Base-by-base conservation (phyloP, 2,888 invertebrate genomes). In the Eristalinus sepulchralis region DNA sequence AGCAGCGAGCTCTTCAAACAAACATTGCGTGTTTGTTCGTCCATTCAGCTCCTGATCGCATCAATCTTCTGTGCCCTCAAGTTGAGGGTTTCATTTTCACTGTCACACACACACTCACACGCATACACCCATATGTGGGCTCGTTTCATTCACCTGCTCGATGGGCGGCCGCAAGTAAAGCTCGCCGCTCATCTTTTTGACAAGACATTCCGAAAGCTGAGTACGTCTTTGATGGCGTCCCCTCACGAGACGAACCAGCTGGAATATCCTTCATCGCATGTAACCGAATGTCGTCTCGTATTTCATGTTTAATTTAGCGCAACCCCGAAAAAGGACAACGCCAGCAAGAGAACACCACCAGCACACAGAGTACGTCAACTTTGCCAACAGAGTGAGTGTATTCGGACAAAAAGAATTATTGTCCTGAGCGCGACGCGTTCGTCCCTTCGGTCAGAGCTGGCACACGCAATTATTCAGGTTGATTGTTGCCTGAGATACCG, bases 1-100 rank as follows among this genome's bases (percentile, higher is more conserved):
- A 82, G 70, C 82, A 85, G 68, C 67, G 17, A 4, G n/a, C 9
- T 8, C 62, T 72, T 27, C 64, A 67, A 75, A 71, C 86, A 86
- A 82, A 83, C 75, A 71, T 86, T 86, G 86, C 86, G 86, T 86
- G 86, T 86, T 86, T 86, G 86, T 83, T 75, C 75, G 78, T 83
- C 75, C 79, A 86, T 86, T 86, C 86, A 83, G 71, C 71, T 86
- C 70, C 66, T 79, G 83, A 86, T 86, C 86, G 75, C 86, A 86
- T 86, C 86, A 86, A 86, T 86, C 86, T 86, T 66, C 73, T 72
- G 24, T 57, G 57, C 77, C 78, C 71, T 13, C 47, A 20, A 24
- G 3, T 13, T 24, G 57, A 24, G 24, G 24, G 24, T 57, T 24
- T 57, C 24, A 57, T 57, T 57, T 27, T 27, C 57, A 57, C 57